These are phyloP conservation scores for Panagrolaimus sp. DNA, from an alignment of 1,140 invertebrate species.

Conservation along the genomic window DNA sequence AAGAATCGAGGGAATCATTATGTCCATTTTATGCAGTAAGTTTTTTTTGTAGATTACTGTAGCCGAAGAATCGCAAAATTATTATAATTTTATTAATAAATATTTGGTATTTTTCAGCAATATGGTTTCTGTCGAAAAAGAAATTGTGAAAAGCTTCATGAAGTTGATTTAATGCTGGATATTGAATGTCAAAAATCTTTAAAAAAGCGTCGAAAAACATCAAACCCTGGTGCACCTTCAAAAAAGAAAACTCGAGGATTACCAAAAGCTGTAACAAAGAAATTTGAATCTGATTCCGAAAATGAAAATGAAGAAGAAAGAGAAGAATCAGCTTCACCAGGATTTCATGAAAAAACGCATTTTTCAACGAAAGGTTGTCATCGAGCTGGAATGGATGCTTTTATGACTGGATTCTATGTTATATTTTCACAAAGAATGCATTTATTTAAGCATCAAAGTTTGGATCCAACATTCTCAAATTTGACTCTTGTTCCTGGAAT, in stretches of 20 bases:
- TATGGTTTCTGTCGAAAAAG: conserved; percentile 23
- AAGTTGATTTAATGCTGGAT: conserved; percentile 27
- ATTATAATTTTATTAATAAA: conserved; percentile 1
- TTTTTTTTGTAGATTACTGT: neutral
- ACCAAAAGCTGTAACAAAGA: neutral
- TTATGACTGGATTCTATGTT: conserved; percentile 29
- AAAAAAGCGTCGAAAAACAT: conserved; percentile 18
- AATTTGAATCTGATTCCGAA: neutral
- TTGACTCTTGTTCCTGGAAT: neutral
- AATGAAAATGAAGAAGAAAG: neutral
- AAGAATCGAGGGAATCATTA: neutral
- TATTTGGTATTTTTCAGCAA: conserved; percentile 11
- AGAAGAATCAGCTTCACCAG: neutral
- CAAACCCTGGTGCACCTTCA: neutral
- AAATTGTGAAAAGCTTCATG: conserved; percentile 16
- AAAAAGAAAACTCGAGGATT: neutral
- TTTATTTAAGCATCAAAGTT: neutral
- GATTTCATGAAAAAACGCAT: conserved; percentile 1
- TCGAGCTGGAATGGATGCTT: conserved; percentile 29
- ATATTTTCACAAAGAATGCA: conserved; percentile 19
- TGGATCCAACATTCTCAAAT: conserved; percentile 1
- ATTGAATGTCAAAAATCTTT: conserved; percentile 18
- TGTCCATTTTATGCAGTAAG: neutral
- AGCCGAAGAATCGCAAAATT: too few relatives aligned
- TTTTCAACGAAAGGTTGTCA: conserved; percentile 26